Evolutionary conservation across 2,888 invertebrate species (phyloP).

Genomic region (Galerucella pusilla): DNA sequence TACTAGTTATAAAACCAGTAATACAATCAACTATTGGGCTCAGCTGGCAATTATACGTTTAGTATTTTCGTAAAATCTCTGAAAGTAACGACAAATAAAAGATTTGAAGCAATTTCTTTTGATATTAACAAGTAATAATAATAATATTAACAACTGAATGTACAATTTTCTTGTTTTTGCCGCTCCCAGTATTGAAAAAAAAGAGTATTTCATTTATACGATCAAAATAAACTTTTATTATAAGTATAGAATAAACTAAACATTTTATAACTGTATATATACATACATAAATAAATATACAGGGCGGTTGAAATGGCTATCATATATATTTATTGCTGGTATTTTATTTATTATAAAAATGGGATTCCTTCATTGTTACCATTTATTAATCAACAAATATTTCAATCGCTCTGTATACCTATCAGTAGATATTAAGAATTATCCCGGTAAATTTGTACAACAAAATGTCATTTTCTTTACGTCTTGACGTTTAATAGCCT

Average conservation of each 20-base stretch:
- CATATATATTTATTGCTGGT: slow-evolving; percentile 40
- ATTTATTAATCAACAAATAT: slow-evolving; percentile 36
- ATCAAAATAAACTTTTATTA: slow-evolving; percentile 44
- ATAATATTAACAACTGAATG: neutral
- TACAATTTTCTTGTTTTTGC: neutral
- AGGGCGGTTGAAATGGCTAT: slow-evolving; percentile 39
- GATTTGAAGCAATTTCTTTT: too few species aligned
- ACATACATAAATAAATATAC: slow-evolving; percentile 40
- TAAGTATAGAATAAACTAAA: slow-evolving; percentile 45
- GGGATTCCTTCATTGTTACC: slow-evolving; percentile 46
- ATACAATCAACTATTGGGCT: too few species aligned
- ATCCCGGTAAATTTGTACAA: slow-evolving; percentile 23
- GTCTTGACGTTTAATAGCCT: neutral
- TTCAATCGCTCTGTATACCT: slow-evolving; percentile 42
- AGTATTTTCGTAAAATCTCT: too few species aligned
- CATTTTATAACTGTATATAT: slow-evolving; percentile 51
- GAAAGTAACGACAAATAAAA: too few species aligned
- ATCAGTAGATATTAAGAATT: slow-evolving; percentile 34
- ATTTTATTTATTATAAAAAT: slow-evolving; percentile 42
- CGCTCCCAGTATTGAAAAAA: slow-evolving; percentile 19
- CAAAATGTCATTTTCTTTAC: neutral
- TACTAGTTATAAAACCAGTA: too few species aligned
- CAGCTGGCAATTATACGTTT: too few species aligned
- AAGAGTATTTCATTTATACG: slow-evolving; percentile 46
- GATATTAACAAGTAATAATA: neutral